Evolutionary conservation across 2,888 invertebrate genomes (phyloP), one percentile per base, ranked within the genome.

Genomic region (Heliconius hortense): DNA sequence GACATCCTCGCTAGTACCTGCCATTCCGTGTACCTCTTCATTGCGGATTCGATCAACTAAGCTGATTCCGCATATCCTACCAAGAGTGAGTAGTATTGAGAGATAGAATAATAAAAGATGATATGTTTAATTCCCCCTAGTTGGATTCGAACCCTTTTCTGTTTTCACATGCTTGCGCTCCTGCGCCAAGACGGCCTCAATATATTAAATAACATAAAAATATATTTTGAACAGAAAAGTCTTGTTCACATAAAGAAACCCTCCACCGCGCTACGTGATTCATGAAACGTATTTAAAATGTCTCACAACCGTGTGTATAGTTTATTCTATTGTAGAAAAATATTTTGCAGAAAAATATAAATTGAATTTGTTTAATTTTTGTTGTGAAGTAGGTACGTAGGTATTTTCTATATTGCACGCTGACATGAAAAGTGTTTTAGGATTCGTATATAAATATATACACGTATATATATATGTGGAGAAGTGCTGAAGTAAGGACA

Each of bases 281-380:
- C 69, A 53, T 31, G 56, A 31, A 39, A 69, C 35, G 69, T 69
- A 56, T 69, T 56, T 69, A 31, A 53, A 69, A 69, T 53, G 53
- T 53, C 31, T 31, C 53, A 53, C 53, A 69, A 15, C 31, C 48
- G 26, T 69, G 24, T 35, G 56, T 69, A 56, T 56, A 56, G 56
- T n/a, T 69, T 53, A 56, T 56, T 24, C 69, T n/a, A 69, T 69
- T 69, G 69, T 69, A 15, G 56, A 69, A 21, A 69, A 56, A 24
- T 35, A 69, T 69, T 69, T 69, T n/a, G n/a, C 31, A 69, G 56
- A n/a, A 35, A 69, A 69, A 56, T 69, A 69, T 31, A 69, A 28
- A 69, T 69, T 69, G 53, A 35, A 69, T 69, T 69, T 69, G 15
- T 53, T 53, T 11, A 69, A 31, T 53, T 69, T 53, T 69, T 53